Conservation (phyloP, 2,113 vertebrate genomes). For the Elephantulus edwardii region DNA sequence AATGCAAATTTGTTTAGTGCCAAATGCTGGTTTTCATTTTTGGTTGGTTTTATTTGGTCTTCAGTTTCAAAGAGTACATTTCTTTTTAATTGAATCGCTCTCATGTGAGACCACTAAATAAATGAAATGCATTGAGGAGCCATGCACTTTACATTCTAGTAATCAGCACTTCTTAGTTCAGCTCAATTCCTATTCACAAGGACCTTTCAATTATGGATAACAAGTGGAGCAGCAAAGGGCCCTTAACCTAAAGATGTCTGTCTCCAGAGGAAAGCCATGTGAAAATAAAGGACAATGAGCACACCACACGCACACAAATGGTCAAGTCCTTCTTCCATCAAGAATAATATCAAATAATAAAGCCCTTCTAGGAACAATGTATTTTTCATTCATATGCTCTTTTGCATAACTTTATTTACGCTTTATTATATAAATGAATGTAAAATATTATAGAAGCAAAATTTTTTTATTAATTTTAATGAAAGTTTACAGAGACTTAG, state of each 20-base stretch:
- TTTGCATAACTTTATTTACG: not conserved
- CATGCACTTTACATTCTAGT: not conserved
- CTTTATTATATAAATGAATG: constrained; percentile 18
- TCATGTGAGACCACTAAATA: not conserved
- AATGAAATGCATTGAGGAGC: not conserved
- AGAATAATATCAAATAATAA: not conserved
- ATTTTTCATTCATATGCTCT: not conserved
- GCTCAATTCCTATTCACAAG: not conserved
- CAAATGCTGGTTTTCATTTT: not conserved
- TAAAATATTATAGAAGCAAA: not conserved
- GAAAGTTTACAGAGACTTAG: too few relatives aligned
- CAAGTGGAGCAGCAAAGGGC: not conserved
- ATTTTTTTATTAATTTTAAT: not conserved
- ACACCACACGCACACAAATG: not conserved
- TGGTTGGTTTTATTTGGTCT: not conserved
- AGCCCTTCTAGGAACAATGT: not conserved
- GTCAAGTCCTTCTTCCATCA: not conserved
- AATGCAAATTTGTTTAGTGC: not conserved
- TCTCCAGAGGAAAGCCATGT: not conserved
- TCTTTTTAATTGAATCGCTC: not conserved
- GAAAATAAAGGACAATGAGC: not conserved
- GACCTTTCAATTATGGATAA: not conserved
- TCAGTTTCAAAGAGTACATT: not conserved
- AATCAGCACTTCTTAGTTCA: not conserved
- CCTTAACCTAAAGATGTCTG: not conserved